Evolutionary conservation across 1,140 invertebrate species (phyloP), one percentile per base, ranked within the genome.

Genomic region (Goniozus legneri): DNA sequence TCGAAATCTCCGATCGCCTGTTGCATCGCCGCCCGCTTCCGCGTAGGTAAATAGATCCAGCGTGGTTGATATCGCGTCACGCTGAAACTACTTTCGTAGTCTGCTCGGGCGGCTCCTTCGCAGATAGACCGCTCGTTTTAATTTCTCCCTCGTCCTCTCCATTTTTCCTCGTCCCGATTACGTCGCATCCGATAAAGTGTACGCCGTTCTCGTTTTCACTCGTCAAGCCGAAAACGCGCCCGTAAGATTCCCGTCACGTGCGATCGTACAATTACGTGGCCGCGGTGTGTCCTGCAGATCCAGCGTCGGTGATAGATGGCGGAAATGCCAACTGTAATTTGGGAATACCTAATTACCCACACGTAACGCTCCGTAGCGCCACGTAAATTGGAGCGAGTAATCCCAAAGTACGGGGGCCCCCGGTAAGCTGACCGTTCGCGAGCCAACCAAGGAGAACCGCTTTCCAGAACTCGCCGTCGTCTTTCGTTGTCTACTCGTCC

Each of bases 251-350:
- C 24, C 24, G 4, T 6, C 10, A 27, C 24, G 4, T 27, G 10
- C 24, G 24, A 27, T 27, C 10, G 4, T 27, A 4, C 24, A 6
- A 27, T 27, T 27, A 10, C 24, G 4, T 27, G 24, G 24, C 10
- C 10, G 4, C 10, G 24, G 24, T 6, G 10, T 10, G 24, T 27
- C 24, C 24, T 3, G 6, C 21, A 41, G 19, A 41, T 51, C 12
- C 24, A 40, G 41, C 37, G 34, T 8, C 31, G 18, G 24, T 21
- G 36, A 24, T 51, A 51, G 54, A 38, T 46, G 48, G 41, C 52
- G 54, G 58, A 63, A 58, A 48, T 50, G 39, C 34, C 48, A 39
- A 22, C 42, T 56, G 44, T 55, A 63, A 60, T 60, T 57, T 54
- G 48, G 46, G 47, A 60, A 52, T 55, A 43, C 53, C 51, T 49